These are phyloP conservation scores for Dryoscopus gambensis DNA, from an alignment of 2,113 vertebrate species.

Conservation along the genomic window DNA sequence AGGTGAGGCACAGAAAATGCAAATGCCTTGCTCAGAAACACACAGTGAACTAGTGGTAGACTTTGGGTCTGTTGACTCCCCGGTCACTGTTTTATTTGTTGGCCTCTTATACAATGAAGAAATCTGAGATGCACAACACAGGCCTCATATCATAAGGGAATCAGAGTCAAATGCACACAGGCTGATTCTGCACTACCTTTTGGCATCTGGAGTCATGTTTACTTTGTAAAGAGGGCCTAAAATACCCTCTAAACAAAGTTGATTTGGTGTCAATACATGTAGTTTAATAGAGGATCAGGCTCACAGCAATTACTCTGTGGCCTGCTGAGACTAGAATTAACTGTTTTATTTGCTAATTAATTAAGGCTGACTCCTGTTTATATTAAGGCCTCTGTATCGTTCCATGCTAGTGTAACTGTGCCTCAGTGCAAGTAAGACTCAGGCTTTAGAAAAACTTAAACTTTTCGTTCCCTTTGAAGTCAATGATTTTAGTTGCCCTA, in stretches of 20 bases:
- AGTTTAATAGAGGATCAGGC: neutral
- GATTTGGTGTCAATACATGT: neutral
- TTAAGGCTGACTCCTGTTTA: conserved; percentile 51
- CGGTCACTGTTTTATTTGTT: neutral
- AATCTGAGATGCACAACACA: neutral
- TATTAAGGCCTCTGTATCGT: conserved; percentile 38
- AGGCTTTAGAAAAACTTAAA: neutral
- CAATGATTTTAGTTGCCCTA: neutral
- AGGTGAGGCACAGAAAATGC: neutral
- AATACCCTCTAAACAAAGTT: neutral
- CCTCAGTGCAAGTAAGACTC: neutral
- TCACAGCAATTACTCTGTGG: neutral
- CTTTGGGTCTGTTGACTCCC: neutral
- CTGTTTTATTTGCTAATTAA: conserved; percentile 1
- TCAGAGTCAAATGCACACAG: neutral
- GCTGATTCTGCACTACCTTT: neutral
- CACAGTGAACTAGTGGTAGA: neutral
- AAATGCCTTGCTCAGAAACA: neutral
- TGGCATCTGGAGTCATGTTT: neutral
- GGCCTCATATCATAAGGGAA: neutral
- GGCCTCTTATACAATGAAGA: neutral
- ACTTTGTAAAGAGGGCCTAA: neutral
- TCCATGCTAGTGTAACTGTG: neutral
- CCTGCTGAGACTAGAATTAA: neutral
- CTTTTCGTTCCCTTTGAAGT: neutral